Percentiles rank a stretch among this genome's conserved stretches.
Evolutionary conservation across 2,113 vertebrate species (phyloP).

Genomic region (Coracopsis vasa): DNA sequence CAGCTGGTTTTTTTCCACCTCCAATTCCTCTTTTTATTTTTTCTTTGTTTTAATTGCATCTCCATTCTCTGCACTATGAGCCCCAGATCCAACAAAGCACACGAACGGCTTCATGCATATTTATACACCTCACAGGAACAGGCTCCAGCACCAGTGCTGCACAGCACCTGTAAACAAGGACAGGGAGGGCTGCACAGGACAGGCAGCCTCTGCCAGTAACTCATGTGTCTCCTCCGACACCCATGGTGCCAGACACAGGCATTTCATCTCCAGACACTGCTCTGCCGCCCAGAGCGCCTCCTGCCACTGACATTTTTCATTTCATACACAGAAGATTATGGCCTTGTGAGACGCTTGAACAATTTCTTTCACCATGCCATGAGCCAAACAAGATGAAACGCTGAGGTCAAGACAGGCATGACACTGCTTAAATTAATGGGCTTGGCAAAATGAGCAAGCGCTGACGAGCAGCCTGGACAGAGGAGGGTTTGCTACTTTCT

Average conservation of each 20-base stretch:
- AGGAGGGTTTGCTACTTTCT: background rate
- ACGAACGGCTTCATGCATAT: rapidly evolving
- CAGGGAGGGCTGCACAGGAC: rapidly evolving
- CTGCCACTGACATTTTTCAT: background rate
- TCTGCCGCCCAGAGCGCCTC: background rate
- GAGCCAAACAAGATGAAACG: background rate
- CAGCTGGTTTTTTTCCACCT: background rate
- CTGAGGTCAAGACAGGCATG: background rate
- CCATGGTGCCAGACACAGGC: background rate
- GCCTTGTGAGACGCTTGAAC: background rate
- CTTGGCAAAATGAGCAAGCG: background rate
- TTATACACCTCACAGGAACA: background rate
- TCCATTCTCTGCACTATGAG: background rate
- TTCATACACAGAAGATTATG: background rate
- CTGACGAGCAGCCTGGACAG: background rate
- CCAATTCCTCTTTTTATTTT: no score
- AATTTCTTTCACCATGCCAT: background rate
- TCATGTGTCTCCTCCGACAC: background rate
- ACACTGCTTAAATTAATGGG: background rate
- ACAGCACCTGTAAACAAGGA: rapidly evolving
- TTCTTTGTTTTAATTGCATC: background rate
- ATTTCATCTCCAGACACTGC: background rate
- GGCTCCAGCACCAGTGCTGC: rapidly evolving
- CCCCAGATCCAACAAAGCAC: background rate
- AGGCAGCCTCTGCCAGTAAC: background rate